phyloP scores from a whole-genome alignment of 2,888 invertebrate genomes.

The Malthinus flaveolus region DNA sequence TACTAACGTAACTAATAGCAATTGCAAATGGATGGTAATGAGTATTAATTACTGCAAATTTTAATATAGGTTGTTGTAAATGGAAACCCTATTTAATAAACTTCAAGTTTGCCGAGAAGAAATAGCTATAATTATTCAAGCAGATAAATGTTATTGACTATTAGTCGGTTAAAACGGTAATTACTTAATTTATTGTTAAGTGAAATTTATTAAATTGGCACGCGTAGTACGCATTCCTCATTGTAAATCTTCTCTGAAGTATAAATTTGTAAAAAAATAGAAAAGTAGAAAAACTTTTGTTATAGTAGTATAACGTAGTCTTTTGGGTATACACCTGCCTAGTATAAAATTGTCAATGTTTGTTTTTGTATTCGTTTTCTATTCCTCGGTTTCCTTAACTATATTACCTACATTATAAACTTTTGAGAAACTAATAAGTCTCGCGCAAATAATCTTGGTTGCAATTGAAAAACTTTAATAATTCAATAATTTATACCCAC shows the following conservation, averaged over 20 bases:
- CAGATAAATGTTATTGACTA: too few relatives aligned
- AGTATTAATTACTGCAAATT: conserved; percentile 12
- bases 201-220: too few relatives aligned
- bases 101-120: neutral
- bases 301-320: neutral
- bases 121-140: neutral
- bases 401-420: conserved; percentile 13
- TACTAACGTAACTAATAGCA: conserved; percentile 8
- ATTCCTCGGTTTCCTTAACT: conserved; percentile 10
- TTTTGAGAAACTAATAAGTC: conserved; percentile 1
- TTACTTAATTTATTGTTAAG: too few relatives aligned
- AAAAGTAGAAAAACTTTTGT: conserved; percentile 1
- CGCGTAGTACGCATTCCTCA: too few relatives aligned
- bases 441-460: neutral
- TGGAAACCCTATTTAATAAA: conserved; percentile 4
- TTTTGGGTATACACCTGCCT: neutral
- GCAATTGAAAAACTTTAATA: neutral
- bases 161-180: too few relatives aligned
- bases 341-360: conserved; percentile 3
- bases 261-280: neutral
- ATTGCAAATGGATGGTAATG: conserved; percentile 12
- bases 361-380: conserved; percentile 8
- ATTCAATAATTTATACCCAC: too few relatives aligned
- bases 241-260: too few relatives aligned
- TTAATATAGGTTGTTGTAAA: conserved; percentile 5